Evolutionary conservation across 2,113 vertebrate species (phyloP).

Genomic region (Ascaphus truei): DNA sequence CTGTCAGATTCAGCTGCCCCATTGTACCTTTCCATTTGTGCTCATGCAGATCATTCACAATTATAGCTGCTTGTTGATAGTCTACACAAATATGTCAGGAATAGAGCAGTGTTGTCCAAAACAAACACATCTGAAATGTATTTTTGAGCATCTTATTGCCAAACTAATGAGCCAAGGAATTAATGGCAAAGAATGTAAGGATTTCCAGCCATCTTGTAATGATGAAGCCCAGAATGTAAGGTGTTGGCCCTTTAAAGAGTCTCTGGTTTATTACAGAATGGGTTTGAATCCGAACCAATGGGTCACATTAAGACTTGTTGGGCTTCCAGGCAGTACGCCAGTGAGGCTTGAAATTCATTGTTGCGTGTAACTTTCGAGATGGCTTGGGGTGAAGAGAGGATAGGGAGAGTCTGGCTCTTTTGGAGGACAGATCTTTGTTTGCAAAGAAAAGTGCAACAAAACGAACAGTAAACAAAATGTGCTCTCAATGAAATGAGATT

Average conservation of each 20-base stretch:
- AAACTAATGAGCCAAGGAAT: constrained; percentile 54
- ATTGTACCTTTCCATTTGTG: too few relatives aligned
- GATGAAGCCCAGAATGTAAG: constrained; percentile 45
- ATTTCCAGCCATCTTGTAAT: constrained; percentile 38
- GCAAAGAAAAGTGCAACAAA: not conserved
- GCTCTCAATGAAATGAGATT: not conserved
- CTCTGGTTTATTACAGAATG: constrained; percentile 43
- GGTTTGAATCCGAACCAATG: constrained; percentile 43
- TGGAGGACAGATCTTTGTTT: not conserved
- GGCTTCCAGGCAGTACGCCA: constrained; percentile 45
- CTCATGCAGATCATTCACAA: not conserved
- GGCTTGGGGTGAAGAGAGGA: constrained; percentile 19
- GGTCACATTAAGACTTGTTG: constrained; percentile 39
- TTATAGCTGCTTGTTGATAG: constrained; percentile 40
- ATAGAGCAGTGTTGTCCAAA: constrained; percentile 47
- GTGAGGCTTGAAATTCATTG: not conserved
- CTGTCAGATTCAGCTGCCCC: too few relatives aligned
- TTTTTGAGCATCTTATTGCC: constrained; percentile 48
- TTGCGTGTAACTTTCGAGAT: not conserved
- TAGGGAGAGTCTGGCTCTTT: not conserved
- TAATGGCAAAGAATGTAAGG: constrained; percentile 51
- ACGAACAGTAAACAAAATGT: constrained; percentile 15
- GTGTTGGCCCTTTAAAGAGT: constrained; percentile 47
- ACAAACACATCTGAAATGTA: constrained; percentile 56
- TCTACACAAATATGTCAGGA: constrained; percentile 28